Percentiles rank a stretch among this genome's conserved stretches.
phyloP scores from a whole-genome alignment of 1,140 invertebrate species.

The Aleiodes sp. region DNA sequence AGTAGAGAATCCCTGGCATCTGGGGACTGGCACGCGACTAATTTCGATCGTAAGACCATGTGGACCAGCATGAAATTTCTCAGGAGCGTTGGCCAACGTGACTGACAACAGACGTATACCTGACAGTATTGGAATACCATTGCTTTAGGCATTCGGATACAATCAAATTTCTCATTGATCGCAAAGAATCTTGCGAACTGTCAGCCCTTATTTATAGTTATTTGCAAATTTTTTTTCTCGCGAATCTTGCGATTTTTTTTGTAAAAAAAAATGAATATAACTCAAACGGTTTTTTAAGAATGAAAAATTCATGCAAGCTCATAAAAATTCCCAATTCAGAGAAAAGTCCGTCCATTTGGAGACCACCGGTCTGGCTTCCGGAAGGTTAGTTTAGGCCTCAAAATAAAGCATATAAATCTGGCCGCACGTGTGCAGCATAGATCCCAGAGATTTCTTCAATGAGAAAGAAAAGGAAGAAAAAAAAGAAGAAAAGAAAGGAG shows the following conservation, averaged over 20 bases:
- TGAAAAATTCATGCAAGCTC: not conserved
- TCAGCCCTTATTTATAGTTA: too few relatives aligned
- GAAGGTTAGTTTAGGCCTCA: not conserved
- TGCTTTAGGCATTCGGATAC: not conserved
- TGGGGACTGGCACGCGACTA: constrained; percentile 20
- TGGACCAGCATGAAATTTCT: constrained; percentile 11
- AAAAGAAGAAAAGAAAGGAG: not conserved
- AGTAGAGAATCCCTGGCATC: constrained; percentile 20
- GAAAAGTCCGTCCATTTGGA: constrained; percentile 3
- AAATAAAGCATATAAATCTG: constrained; percentile 31
- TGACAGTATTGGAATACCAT: not conserved
- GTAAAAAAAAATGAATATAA: too few relatives aligned
- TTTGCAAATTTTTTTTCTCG: too few relatives aligned
- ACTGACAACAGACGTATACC: not conserved
- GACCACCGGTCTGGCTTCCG: constrained; percentile 16
- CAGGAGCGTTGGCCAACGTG: not conserved
- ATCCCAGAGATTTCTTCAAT: not conserved
- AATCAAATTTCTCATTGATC: not conserved
- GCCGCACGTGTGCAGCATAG: constrained; percentile 23
- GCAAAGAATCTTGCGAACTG: too few relatives aligned
- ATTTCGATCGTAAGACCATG: constrained; percentile 14
- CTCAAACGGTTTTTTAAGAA: not conserved
- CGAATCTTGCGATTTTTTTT: too few relatives aligned
- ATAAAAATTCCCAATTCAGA: not conserved
- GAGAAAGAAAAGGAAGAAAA: not conserved